Conservation (phyloP, 2,113 vertebrate species). For the Proterorhinus semilunaris region DNA sequence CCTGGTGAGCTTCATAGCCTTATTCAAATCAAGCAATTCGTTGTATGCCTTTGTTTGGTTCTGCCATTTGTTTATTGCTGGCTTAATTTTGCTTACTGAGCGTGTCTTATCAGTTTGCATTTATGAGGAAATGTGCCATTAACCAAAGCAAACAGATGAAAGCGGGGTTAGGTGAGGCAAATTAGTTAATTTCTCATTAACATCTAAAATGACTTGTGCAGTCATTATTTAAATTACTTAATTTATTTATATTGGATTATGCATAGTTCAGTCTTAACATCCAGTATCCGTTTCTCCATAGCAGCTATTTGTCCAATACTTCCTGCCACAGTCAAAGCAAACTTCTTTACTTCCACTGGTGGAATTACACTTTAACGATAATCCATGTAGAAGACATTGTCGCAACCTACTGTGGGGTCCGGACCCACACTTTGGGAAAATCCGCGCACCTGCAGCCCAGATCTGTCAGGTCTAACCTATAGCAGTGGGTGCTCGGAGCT, state of each 20-base stretch:
- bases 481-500: constrained; percentile 2
- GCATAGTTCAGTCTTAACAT: not conserved
- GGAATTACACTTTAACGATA: too few relatives aligned
- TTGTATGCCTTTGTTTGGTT: not conserved
- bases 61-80: not conserved
- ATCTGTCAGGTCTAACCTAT: constrained; percentile 9
- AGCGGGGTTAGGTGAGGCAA: not conserved
- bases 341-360: too few relatives aligned
- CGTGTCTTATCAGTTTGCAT: not conserved
- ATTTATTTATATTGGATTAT: not conserved
- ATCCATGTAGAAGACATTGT: not conserved
- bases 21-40: not conserved
- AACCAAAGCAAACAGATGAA: not conserved
- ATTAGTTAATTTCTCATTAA: not conserved
- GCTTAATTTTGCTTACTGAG: not conserved
- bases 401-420: not conserved
- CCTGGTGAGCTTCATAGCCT: too few relatives aligned
- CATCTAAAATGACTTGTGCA: not conserved
- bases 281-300: too few relatives aligned
- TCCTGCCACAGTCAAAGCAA: too few relatives aligned
- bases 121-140: not conserved
- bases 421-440: constrained; percentile 3
- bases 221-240: not conserved
- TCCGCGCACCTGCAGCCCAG: not conserved
- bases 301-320: too few relatives aligned